Evolutionary conservation across 1,140 invertebrate genomes (phyloP).

Genomic region (Nymphalis io): DNA sequence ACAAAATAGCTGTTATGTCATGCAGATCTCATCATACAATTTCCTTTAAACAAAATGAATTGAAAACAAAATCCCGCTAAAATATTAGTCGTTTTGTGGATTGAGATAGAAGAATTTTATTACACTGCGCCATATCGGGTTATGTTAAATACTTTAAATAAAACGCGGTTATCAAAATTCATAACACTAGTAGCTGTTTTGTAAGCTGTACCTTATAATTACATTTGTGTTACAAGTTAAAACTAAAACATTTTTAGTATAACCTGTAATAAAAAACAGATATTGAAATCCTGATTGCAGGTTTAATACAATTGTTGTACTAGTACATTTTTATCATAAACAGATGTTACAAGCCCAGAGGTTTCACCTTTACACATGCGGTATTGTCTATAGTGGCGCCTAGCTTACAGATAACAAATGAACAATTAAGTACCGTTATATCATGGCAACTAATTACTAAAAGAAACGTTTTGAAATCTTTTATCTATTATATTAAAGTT

Average conservation of each 20-base stretch:
- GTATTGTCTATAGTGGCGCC: slow-evolving; percentile 18
- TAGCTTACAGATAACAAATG: slow-evolving; percentile 9
- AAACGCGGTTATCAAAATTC: too few relatives aligned
- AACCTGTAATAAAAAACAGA: slow-evolving; percentile 6
- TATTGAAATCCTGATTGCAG: background rate
- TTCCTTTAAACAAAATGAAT: too few relatives aligned
- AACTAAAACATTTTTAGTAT: background rate
- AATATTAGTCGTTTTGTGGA: too few relatives aligned
- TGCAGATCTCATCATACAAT: too few relatives aligned
- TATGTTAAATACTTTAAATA: too few relatives aligned
- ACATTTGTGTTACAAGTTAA: background rate
- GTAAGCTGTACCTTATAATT: too few relatives aligned
- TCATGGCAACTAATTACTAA: background rate
- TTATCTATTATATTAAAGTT: background rate
- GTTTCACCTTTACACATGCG: background rate
- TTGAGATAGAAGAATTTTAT: too few relatives aligned
- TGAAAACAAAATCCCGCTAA: too few relatives aligned
- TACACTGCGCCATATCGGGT: too few relatives aligned
- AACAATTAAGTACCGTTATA: background rate
- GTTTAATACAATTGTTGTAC: background rate
- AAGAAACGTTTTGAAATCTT: background rate
- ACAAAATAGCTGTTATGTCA: too few relatives aligned
- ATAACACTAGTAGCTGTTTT: too few relatives aligned
- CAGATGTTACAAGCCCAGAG: background rate
- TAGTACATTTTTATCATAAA: background rate